These are phyloP conservation scores for Dermochelys coriacea DNA, from an alignment of 2,797 vertebrate species.

Conservation along the genomic window DNA sequence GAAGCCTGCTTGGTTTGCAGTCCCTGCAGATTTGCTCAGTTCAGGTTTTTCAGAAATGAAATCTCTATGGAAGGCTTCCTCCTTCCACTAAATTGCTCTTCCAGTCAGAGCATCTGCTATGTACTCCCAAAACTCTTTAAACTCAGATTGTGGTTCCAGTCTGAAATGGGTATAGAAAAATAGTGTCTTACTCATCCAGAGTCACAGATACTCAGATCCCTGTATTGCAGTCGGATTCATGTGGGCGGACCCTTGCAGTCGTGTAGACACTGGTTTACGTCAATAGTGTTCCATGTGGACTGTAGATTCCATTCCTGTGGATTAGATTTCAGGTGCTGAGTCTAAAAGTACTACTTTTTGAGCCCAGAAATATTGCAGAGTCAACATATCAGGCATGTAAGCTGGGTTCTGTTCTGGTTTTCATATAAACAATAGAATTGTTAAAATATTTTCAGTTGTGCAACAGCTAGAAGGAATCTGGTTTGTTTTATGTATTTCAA, in stretches of 20 bases:
- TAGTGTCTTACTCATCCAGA: background rate
- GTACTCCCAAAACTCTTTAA: background rate
- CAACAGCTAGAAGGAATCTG: background rate
- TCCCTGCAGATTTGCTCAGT: background rate
- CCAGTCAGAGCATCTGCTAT: background rate
- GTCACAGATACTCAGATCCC: background rate
- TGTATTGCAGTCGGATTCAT: background rate
- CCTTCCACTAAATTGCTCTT: background rate
- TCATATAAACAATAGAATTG: background rate
- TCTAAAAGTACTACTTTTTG: background rate
- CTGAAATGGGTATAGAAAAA: background rate
- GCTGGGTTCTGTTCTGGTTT: background rate
- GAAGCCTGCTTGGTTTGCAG: background rate
- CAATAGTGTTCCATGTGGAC: fast-evolving
- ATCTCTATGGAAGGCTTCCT: background rate
- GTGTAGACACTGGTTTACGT: background rate
- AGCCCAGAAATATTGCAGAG: background rate
- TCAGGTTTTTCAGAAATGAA: background rate
- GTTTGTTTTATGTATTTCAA: background rate
- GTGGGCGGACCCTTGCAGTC: too few species aligned
- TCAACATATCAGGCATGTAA: background rate
- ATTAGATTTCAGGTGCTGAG: background rate
- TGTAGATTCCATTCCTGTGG: fast-evolving
- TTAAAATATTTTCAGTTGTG: background rate
- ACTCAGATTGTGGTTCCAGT: background rate